Evolutionary conservation across 2,113 vertebrate species (phyloP).

Genomic region (Mastomys coucha): DNA sequence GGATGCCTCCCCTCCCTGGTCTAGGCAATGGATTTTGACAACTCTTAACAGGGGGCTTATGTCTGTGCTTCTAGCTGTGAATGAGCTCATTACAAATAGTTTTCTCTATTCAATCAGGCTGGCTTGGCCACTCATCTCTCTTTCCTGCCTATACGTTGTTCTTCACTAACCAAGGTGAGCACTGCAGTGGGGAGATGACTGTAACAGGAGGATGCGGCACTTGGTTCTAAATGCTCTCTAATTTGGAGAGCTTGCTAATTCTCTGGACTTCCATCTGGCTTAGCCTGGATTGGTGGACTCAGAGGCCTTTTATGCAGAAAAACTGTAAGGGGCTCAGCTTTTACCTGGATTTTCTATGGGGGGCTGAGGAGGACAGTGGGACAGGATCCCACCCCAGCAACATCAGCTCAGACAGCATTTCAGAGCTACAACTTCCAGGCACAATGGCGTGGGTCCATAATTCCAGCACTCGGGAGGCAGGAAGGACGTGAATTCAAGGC

Average conservation of each 20-base stretch:
- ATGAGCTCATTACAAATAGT: conserved; percentile 32
- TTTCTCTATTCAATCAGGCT: neutral
- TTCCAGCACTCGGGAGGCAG: neutral
- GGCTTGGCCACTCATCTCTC: neutral
- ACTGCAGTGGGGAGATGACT: conserved; percentile 12
- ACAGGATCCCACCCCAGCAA: neutral
- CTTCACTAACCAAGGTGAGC: conserved; percentile 58
- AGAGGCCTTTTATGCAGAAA: neutral
- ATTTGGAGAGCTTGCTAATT: conserved; percentile 26
- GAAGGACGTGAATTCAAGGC: neutral
- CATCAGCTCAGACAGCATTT: neutral
- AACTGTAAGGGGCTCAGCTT: neutral
- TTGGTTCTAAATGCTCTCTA: conserved; percentile 47
- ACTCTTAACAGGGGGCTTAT: neutral
- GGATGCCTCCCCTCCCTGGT: neutral
- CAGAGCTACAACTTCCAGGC: neutral
- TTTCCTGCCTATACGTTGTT: neutral
- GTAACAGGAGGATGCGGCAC: neutral
- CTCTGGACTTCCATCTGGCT: neutral
- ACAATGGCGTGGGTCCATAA: neutral
- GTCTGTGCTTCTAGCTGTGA: neutral
- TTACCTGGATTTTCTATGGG: neutral
- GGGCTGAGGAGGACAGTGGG: neutral
- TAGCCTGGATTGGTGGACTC: neutral
- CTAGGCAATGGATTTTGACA: neutral